phyloP scores from a whole-genome alignment of 2,888 invertebrate species.

The Portevinia maculata region DNA sequence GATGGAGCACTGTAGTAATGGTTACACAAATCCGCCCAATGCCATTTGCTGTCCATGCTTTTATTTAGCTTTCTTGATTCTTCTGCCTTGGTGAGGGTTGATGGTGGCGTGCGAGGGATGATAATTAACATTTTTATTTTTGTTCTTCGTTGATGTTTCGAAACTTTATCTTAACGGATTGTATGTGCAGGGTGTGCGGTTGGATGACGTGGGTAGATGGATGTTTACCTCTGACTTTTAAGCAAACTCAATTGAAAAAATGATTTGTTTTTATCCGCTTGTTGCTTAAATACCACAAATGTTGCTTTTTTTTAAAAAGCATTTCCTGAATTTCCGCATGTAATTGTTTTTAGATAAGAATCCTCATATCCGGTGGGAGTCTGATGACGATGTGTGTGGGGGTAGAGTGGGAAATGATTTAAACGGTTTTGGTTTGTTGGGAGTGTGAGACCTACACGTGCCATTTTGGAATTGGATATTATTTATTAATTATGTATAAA shows the following conservation, averaged over 20 bases:
- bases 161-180: neutral
- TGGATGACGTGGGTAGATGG: neutral
- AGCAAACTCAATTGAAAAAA: constrained; percentile 2
- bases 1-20: constrained; percentile 56
- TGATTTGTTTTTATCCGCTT: constrained; percentile 14
- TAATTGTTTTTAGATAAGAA: constrained; percentile 18
- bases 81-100: constrained; percentile 8
- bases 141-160: constrained; percentile 21
- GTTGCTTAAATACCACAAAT: constrained; percentile 42
- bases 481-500: constrained; percentile 4
- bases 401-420: neutral
- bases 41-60: constrained; percentile 48
- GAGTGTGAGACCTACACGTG: constrained; percentile 22
- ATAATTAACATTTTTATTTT: constrained; percentile 39
- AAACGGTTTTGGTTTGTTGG: constrained; percentile 1
- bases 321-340: constrained; percentile 17
- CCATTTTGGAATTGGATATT: constrained; percentile 6
- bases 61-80: constrained; percentile 4
- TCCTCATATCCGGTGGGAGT: constrained; percentile 16
- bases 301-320: neutral
- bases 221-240: constrained; percentile 32
- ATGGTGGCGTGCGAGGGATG: neutral
- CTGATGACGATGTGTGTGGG: constrained; percentile 1
- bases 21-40: constrained; percentile 40
- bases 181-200: neutral